A percentile compares a stretch with the other conserved stretches of the same genome.
Conservation (phyloP, 2,113 vertebrate genomes). For the pig (Sus scrofa) region T2T-Sscrofa CM000827.6:43719001-43719500, state of each 20-base stretch:
- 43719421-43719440: neutral
- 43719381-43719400: neutral
- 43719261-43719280: neutral
- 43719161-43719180: constrained; percentile 39
- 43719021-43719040: constrained; percentile 36
- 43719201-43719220: constrained; percentile 14
- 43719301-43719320: neutral
- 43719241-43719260: neutral
- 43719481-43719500: neutral
- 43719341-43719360: neutral
- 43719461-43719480: neutral
- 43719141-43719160: constrained; percentile 25
- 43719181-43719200: constrained; percentile 56
- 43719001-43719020: constrained; percentile 63
- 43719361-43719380: neutral
- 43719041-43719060: constrained; percentile 45
- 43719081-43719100: constrained; percentile 64
- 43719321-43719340: neutral
- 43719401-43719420: neutral
- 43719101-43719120: constrained; percentile 62
- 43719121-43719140: constrained; percentile 71
- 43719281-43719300: neutral
- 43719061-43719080: constrained; percentile 66
- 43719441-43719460: neutral
- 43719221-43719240: neutral